Base-by-base conservation (phyloP, 2,888 invertebrate species). In the Euphydryas editha region DNA sequence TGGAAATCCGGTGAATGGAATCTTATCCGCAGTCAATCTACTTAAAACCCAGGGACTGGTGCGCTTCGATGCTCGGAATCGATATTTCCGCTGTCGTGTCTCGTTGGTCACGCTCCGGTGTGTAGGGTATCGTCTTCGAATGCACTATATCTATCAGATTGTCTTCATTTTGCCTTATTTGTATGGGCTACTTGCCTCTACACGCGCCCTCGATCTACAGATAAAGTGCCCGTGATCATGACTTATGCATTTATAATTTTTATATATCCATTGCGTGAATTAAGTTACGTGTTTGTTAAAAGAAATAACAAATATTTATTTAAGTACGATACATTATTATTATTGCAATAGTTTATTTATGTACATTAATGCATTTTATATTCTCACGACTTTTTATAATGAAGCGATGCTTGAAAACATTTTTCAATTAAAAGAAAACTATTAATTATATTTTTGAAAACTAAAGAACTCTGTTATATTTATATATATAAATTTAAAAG, bases 41-140 rank as follows among this genome's bases (percentile, higher is more conserved):
- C 73, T 72, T 75, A 73, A 73, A 71, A 72, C 70, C 67, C 72
- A 70, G 79, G 78, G 75, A 76, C 76, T 74, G 74, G 73, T 65
- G 76, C 77, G 77, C 74, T 75, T 71, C 72, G 75, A 73, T 80
- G 74, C 69, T 75, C 75, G 76, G 79, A 82, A 83, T 82, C 83
- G 82, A 84, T 86, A 84, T 73, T 75, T 76, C 75, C 78, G 76
- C 74, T 73, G 80, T 81, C 82, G 81, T 81, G 81, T 81, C 81
- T 79, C 79, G 75, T 73, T 76, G 81, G 84, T 83, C 85, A 82
- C 82, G 83, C 81, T 80, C 77, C 72, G 73, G 59, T 67, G 73
- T 76, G 75, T 76, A 70, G 73, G 70, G 73, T 76, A 68, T 73
- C 72, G 70, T 72, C 71, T 72, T 66, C 67, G 68, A 73, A 73